A percentile compares a stretch with the other conserved stretches of the same genome.
These are phyloP conservation scores for Sinonovacula constricta DNA, from an alignment of 1,140 invertebrate species.

Conservation along the genomic window DNA sequence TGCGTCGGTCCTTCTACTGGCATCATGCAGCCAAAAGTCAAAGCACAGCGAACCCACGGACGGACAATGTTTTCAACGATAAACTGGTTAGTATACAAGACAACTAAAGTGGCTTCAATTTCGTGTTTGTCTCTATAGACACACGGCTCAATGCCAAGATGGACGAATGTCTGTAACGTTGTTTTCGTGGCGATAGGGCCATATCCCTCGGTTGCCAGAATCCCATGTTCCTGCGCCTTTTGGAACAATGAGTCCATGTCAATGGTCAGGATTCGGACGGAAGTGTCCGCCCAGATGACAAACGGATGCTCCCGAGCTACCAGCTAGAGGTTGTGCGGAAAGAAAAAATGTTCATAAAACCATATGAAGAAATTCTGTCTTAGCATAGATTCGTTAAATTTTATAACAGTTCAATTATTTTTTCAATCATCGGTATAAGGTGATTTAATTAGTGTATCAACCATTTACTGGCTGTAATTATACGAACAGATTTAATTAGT, in stretches of 20 bases:
- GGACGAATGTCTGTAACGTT: conserved; percentile 15
- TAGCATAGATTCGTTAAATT: too few relatives aligned
- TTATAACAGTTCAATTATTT: too few relatives aligned
- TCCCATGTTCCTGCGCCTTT: conserved; percentile 12
- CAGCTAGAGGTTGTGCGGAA: too few relatives aligned
- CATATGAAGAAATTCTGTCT: too few relatives aligned
- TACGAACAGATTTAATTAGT: too few relatives aligned
- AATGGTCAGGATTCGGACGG: conserved; percentile 35
- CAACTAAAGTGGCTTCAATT: conserved; percentile 39
- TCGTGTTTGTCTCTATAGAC: conserved; percentile 31
- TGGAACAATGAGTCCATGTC: conserved; percentile 25
- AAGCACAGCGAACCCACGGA: conserved; percentile 50
- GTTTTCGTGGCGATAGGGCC: conserved; percentile 34
- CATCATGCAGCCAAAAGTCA: conserved; percentile 36
- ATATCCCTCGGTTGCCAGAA: conserved; percentile 18
- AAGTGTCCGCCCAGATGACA: conserved; percentile 50
- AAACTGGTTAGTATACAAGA: conserved; percentile 35
- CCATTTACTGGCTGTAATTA: too few relatives aligned
- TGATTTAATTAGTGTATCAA: too few relatives aligned
- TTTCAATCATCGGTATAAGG: too few relatives aligned
- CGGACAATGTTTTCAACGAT: conserved; percentile 32
- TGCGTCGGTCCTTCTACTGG: conserved; percentile 1
- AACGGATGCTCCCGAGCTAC: conserved; percentile 38
- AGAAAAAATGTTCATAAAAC: too few relatives aligned
- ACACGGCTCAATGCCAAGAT: conserved; percentile 30